A percentile compares a stretch with the other conserved stretches of the same genome.
These are phyloP conservation scores for Chydorus sphaericus DNA, from an alignment of 2,888 invertebrate genomes.

Conservation along the genomic window DNA sequence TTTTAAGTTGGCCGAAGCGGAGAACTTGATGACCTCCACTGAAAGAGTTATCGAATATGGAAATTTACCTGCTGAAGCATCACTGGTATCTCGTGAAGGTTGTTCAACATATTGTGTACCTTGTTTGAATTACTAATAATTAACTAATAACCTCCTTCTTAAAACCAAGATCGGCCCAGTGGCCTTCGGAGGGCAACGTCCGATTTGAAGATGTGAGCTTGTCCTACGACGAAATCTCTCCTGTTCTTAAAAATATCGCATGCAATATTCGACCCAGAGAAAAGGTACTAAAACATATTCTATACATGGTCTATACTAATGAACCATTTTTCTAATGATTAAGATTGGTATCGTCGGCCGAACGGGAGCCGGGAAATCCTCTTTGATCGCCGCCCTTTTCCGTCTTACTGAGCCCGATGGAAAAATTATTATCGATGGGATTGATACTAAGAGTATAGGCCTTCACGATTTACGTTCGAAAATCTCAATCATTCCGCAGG, in stretches of 20 bases:
- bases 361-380: slow-evolving; percentile 30
- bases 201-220: slow-evolving; percentile 24
- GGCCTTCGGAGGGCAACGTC: slow-evolving; percentile 29
- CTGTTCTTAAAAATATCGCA: background rate
- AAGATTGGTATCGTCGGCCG: slow-evolving; percentile 22
- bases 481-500: slow-evolving; percentile 86
- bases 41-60: slow-evolving; percentile 43
- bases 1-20: slow-evolving; percentile 76
- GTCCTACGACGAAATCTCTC: slow-evolving; percentile 23
- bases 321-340: background rate
- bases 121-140: slow-evolving; percentile 32
- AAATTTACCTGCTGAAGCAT: slow-evolving; percentile 53
- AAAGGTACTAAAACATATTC: slow-evolving; percentile 1
- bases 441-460: slow-evolving; percentile 31
- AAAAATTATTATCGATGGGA: slow-evolving; percentile 29
- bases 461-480: slow-evolving; percentile 55
- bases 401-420: slow-evolving; percentile 31
- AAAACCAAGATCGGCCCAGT: slow-evolving; percentile 25
- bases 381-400: slow-evolving; percentile 32
- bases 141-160: slow-evolving; percentile 74
- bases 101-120: slow-evolving; percentile 23
- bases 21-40: slow-evolving; percentile 60
- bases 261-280: slow-evolving; percentile 4
- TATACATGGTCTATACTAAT: too few species aligned
- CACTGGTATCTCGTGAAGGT: slow-evolving; percentile 30